phyloP scores from a whole-genome alignment of 2,797 vertebrate genomes.

The Gouania willdenowi region DNA sequence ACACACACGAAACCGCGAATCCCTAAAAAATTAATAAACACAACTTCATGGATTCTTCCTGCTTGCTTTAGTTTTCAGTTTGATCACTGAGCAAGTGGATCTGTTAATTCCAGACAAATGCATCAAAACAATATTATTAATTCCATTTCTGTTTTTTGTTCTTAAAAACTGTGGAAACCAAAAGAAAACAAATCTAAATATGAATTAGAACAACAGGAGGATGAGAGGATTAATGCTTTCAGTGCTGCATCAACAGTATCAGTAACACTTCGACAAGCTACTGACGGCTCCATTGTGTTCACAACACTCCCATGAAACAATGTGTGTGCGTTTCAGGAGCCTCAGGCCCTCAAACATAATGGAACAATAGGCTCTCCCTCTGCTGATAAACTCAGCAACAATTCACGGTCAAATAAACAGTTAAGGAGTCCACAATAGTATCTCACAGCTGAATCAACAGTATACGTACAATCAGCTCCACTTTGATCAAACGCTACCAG shows the following conservation, averaged over 20 bases:
- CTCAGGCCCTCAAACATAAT: conserved; percentile 58
- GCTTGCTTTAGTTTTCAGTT: too few relatives aligned
- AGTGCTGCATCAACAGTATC: conserved; percentile 58
- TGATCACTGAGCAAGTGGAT: too few relatives aligned
- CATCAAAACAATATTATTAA: conserved; percentile 7
- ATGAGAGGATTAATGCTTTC: conserved; percentile 51
- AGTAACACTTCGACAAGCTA: conserved; percentile 70
- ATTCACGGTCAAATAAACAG: conserved; percentile 75
- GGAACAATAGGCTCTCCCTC: conserved; percentile 64
- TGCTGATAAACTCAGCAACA: conserved; percentile 69
- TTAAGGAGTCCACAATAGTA: conserved; percentile 69
- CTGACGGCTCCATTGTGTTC: conserved; percentile 64
- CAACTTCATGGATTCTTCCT: background rate
- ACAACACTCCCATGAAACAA: conserved; percentile 54
- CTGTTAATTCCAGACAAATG: conserved; percentile 16
- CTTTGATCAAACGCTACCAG: conserved; percentile 63
- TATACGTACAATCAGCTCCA: conserved; percentile 50
- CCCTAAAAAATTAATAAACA: too few relatives aligned
- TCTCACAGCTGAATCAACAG: conserved; percentile 75
- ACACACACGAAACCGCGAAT: too few relatives aligned
- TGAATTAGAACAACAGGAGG: conserved; percentile 22
- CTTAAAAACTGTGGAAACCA: too few relatives aligned
- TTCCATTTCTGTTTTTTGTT: background rate
- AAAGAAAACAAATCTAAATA: too few relatives aligned
- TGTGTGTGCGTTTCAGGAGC: conserved; percentile 45